phyloP scores from a whole-genome alignment of 2,113 vertebrate species.

The Siniperca knerii region DNA sequence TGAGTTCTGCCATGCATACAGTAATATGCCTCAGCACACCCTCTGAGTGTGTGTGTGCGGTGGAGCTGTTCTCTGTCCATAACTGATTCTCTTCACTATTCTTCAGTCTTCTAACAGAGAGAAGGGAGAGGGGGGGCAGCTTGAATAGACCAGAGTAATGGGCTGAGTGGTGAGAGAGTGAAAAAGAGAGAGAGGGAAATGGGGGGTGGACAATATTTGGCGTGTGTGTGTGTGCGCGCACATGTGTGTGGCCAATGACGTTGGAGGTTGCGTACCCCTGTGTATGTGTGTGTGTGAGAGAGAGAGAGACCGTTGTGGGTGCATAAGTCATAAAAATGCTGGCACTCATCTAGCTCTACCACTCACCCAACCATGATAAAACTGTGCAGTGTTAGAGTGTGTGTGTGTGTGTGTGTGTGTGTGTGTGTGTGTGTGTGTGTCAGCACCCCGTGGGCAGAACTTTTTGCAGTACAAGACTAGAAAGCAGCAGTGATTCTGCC shows the following conservation, averaged over 20 bases:
- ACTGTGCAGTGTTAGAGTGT: slow-evolving; percentile 14
- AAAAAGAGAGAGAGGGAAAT: background rate
- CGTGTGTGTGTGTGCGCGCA: background rate
- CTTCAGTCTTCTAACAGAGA: slow-evolving; percentile 40
- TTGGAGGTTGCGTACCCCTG: too few relatives aligned
- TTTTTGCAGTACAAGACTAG: slow-evolving; percentile 65
- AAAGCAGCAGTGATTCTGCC: slow-evolving; percentile 70
- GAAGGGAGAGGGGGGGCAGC: slow-evolving; percentile 5
- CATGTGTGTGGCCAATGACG: background rate
- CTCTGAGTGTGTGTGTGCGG: slow-evolving; percentile 3
- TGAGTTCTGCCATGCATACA: slow-evolving; percentile 74
- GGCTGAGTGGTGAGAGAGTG: slow-evolving; percentile 43
- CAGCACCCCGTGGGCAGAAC: slow-evolving; percentile 54
- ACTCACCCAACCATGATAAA: slow-evolving; percentile 37
- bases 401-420: slow-evolving; percentile 40
- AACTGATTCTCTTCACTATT: slow-evolving; percentile 55
- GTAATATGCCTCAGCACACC: slow-evolving; percentile 51
- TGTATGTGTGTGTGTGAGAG: slow-evolving; percentile 14
- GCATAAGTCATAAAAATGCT: slow-evolving; percentile 26
- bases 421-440: slow-evolving; percentile 43
- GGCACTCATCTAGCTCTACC: slow-evolving; percentile 24
- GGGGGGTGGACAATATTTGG: background rate
- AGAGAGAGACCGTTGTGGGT: background rate
- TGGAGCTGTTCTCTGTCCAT: slow-evolving; percentile 25
- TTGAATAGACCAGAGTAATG: slow-evolving; percentile 63